Evolutionary conservation across 2,797 vertebrate genomes (phyloP).

Genomic region (Gymnodraco acuticeps): DNA sequence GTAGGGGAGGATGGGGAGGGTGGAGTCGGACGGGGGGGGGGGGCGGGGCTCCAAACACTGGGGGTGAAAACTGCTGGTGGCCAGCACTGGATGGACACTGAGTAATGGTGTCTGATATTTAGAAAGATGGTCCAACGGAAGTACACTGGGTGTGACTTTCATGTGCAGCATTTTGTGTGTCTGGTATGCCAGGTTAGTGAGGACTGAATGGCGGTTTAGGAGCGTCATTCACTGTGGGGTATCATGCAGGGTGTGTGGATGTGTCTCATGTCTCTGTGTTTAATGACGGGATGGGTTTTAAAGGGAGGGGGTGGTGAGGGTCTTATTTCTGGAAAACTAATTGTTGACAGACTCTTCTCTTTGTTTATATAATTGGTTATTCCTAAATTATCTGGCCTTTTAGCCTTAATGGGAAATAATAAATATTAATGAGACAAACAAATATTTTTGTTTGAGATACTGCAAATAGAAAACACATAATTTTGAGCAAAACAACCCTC

Average conservation of each 20-base stretch:
- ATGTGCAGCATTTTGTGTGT: slow-evolving; percentile 38
- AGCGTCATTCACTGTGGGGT: neutral
- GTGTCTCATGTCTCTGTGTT: slow-evolving; percentile 44
- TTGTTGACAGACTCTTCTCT: slow-evolving; percentile 10
- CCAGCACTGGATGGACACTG: slow-evolving; percentile 55
- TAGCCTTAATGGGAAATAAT: slow-evolving; percentile 12
- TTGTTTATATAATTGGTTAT: slow-evolving; percentile 24
- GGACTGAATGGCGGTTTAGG: slow-evolving; percentile 12
- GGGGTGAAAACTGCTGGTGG: slow-evolving; percentile 42
- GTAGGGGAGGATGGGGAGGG: neutral
- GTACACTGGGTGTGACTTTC: slow-evolving; percentile 20
- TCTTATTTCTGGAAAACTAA: slow-evolving; percentile 18
- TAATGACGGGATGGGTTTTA: slow-evolving; percentile 22
- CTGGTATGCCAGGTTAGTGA: neutral
- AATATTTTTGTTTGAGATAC: slow-evolving; percentile 32
- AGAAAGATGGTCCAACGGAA: slow-evolving; percentile 27
- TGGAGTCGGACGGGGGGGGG: slow-evolving; percentile 18
- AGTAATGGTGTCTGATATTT: slow-evolving; percentile 12
- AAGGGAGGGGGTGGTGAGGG: slow-evolving; percentile 12
- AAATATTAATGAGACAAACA: neutral
- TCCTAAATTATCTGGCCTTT: slow-evolving; percentile 11
- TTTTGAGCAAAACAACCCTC: slow-evolving; percentile 2
- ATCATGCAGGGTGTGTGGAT: slow-evolving; percentile 38
- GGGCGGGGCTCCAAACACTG: slow-evolving; percentile 19
- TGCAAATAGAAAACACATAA: neutral